Conservation (phyloP, 2,888 invertebrate genomes). For the Slavum lentiscoides region DNA sequence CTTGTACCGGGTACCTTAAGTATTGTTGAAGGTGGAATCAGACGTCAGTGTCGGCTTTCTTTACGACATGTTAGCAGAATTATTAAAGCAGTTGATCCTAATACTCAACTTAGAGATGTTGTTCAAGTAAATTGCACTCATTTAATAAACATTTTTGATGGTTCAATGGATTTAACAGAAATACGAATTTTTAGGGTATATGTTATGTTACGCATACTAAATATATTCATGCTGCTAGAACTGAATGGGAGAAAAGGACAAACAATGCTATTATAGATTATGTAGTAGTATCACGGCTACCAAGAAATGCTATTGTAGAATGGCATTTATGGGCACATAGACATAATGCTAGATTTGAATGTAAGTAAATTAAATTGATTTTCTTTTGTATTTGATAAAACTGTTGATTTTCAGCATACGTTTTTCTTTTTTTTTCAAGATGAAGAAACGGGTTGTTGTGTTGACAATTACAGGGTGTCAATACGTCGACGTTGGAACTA, state of each 20-base stretch:
- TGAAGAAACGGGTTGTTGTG: conserved; percentile 86
- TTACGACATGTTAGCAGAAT: conserved; percentile 82
- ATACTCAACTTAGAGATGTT: conserved; percentile 78
- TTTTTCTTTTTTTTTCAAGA: conserved; percentile 64
- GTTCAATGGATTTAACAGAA: neutral
- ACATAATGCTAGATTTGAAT: conserved; percentile 84
- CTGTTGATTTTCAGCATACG: neutral
- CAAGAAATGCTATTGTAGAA: conserved; percentile 79
- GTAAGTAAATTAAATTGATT: conserved; percentile 63
- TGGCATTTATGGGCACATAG: conserved; percentile 93
- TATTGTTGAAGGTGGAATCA: conserved; percentile 76
- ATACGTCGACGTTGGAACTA: conserved; percentile 86
- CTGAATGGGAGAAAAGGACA: conserved; percentile 80
- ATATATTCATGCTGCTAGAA: conserved; percentile 73
- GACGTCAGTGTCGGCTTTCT: conserved; percentile 79
- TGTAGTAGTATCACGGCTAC: conserved; percentile 80
- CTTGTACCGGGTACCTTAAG: conserved; percentile 80
- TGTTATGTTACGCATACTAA: conserved; percentile 81
- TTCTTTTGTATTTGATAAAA: neutral
- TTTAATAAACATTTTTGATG: neutral
- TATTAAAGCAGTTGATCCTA: conserved; percentile 77
- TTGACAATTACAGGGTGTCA: conserved; percentile 79
- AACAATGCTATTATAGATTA: conserved; percentile 87
- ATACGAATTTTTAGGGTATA: conserved; percentile 66
- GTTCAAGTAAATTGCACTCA: conserved; percentile 66